These are phyloP conservation scores for Cerastis rubricosa DNA, from an alignment of 2,888 invertebrate genomes.

Conservation along the genomic window DNA sequence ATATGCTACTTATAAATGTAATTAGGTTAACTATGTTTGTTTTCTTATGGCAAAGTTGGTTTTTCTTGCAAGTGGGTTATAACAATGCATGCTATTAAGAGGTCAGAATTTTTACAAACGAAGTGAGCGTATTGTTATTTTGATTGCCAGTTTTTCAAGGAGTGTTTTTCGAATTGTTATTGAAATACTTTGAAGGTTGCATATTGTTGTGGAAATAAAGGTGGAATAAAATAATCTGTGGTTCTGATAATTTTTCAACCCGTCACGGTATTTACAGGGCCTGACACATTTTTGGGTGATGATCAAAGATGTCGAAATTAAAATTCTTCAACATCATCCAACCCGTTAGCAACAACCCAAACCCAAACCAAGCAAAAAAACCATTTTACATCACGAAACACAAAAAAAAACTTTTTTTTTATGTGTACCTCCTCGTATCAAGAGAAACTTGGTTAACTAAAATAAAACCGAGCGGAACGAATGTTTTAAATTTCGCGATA, in stretches of 20 bases:
- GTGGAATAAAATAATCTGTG: neutral
- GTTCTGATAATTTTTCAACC: neutral
- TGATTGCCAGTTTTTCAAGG: neutral
- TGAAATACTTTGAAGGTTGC: neutral
- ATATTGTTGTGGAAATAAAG: neutral
- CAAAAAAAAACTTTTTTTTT: constrained; percentile 50
- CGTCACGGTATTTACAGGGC: neutral
- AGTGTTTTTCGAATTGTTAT: neutral
- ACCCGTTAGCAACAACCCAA: neutral
- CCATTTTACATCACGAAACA: constrained; percentile 30
- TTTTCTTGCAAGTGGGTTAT: constrained; percentile 1
- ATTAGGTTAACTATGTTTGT: constrained; percentile 50
- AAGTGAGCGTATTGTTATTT: neutral
- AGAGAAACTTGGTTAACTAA: constrained; percentile 67
- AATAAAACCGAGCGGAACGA: constrained; percentile 67
- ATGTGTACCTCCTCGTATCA: constrained; percentile 58
- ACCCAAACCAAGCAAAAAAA: constrained; percentile 35
- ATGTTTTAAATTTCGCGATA: constrained; percentile 78
- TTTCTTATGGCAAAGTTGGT: constrained; percentile 3
- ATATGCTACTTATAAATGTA: constrained; percentile 43
- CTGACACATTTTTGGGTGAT: neutral
- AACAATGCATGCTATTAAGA: neutral
- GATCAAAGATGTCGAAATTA: neutral
- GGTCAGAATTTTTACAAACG: neutral
- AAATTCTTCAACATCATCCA: neutral